These are phyloP conservation scores for Gadopsis marmoratus DNA, from an alignment of 2,797 vertebrate genomes.

Conservation along the genomic window DNA sequence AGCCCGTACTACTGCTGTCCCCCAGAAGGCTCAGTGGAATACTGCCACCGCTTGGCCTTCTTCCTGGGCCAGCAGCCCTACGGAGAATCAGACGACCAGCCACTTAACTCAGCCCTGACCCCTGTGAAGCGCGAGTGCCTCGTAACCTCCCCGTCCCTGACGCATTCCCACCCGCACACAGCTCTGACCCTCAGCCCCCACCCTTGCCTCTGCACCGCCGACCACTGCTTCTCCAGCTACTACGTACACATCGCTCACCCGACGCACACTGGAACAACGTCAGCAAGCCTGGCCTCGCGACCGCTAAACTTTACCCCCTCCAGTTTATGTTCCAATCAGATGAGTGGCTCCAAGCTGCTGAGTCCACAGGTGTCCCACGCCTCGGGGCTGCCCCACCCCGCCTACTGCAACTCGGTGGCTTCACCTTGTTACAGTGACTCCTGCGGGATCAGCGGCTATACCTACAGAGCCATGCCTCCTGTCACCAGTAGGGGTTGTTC, in stretches of 20 bases:
- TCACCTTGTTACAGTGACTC: constrained; percentile 89
- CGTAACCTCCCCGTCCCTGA: constrained; percentile 88
- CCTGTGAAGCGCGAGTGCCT: constrained; percentile 94
- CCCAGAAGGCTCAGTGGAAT: constrained; percentile 87
- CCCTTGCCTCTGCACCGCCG: constrained; percentile 84
- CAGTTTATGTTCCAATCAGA: constrained; percentile 82
- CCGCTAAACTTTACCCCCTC: constrained; percentile 85
- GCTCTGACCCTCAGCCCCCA: constrained; percentile 85
- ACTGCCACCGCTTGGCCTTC: constrained; percentile 93
- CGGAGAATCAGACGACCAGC: constrained; percentile 87
- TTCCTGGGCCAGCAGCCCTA: constrained; percentile 93
- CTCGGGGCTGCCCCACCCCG: constrained; percentile 87
- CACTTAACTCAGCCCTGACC: constrained; percentile 77
- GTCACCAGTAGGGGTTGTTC: constrained; percentile 88
- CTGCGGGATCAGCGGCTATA: constrained; percentile 84
- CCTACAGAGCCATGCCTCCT: constrained; percentile 90
- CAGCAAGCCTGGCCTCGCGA: constrained; percentile 81
- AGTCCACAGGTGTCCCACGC: constrained; percentile 83
- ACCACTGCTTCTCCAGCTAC: constrained; percentile 87
- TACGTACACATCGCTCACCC: constrained; percentile 87
- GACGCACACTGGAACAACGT: constrained; percentile 79
- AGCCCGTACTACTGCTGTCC: constrained; percentile 88
- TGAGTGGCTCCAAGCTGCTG: constrained; percentile 85
- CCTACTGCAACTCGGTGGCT: constrained; percentile 90
- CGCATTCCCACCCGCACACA: constrained; percentile 80